These are phyloP conservation scores for Pseudachorutes palmiensis DNA, from an alignment of 1,140 invertebrate genomes.

Conservation along the genomic window DNA sequence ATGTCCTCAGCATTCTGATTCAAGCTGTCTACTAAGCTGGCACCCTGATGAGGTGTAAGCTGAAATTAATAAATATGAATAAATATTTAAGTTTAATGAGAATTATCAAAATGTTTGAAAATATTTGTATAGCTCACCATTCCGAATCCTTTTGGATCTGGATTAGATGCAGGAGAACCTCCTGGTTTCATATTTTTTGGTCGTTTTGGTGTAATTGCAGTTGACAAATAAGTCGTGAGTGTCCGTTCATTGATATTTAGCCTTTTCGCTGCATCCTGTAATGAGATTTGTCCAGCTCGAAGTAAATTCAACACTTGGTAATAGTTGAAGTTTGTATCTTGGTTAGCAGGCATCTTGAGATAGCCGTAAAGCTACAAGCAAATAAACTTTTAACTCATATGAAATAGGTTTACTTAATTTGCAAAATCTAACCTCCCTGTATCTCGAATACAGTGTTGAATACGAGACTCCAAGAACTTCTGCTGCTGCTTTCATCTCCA, in stretches of 20 bases:
- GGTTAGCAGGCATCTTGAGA: slow-evolving; percentile 38
- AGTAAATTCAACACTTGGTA: slow-evolving; percentile 38
- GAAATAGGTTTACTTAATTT: slow-evolving; percentile 3
- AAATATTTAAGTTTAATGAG: not conserved
- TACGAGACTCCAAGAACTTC: slow-evolving; percentile 37
- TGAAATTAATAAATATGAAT: not conserved
- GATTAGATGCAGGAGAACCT: slow-evolving; percentile 23
- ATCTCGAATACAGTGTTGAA: slow-evolving; percentile 38
- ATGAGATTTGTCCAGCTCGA: slow-evolving; percentile 36
- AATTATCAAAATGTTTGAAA: not conserved
- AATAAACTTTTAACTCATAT: slow-evolving; percentile 13
- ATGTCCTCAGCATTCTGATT: not conserved
- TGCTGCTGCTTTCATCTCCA: slow-evolving; percentile 80
- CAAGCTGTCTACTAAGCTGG: not conserved
- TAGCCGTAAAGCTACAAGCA: slow-evolving; percentile 34
- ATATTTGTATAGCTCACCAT: slow-evolving; percentile 28
- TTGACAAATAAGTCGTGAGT: slow-evolving; percentile 33
- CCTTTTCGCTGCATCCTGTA: slow-evolving; percentile 35
- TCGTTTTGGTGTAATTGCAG: slow-evolving; percentile 37
- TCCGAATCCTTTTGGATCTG: slow-evolving; percentile 31
- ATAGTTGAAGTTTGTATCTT: slow-evolving; percentile 38
- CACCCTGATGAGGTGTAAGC: not conserved
- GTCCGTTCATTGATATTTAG: slow-evolving; percentile 38
- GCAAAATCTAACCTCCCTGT: slow-evolving; percentile 31
- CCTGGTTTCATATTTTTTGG: slow-evolving; percentile 30